Percentiles rank a stretch among this genome's conserved stretches.
Evolutionary conservation across 2,797 vertebrate species (phyloP).

Genomic region (Momotus momota): DNA sequence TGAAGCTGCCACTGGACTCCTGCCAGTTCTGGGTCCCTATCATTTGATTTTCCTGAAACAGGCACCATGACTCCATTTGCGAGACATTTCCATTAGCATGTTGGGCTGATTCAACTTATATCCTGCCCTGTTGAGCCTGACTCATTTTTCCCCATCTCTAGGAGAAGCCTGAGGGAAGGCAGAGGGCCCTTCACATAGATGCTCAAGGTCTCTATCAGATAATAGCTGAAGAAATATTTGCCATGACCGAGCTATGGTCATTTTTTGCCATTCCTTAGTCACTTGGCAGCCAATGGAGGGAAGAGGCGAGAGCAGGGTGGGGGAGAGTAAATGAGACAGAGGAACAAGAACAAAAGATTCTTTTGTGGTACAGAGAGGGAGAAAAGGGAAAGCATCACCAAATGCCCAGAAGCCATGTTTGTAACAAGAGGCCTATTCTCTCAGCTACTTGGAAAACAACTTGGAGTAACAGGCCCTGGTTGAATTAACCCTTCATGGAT

Average conservation of each 20-base stretch:
- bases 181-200: conserved; percentile 40
- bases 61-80: conserved; percentile 18
- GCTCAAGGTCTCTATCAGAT: conserved; percentile 49
- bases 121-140: conserved; percentile 34
- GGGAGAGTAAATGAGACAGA: conserved; percentile 76
- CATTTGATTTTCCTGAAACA: conserved; percentile 34
- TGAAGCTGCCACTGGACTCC: background rate
- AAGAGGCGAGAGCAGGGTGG: conserved; percentile 74
- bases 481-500: conserved; percentile 74
- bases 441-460: conserved; percentile 82
- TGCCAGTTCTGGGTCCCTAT: background rate
- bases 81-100: conserved; percentile 10
- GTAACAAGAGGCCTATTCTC: conserved; percentile 86
- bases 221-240: conserved; percentile 73
- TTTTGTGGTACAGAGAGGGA: conserved; percentile 78
- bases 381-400: conserved; percentile 82
- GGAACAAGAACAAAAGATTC: conserved; percentile 80
- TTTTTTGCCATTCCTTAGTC: conserved; percentile 76
- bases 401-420: conserved; percentile 86
- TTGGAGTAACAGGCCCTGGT: conserved; percentile 70
- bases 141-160: conserved; percentile 6
- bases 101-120: conserved; percentile 51
- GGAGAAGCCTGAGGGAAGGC: conserved; percentile 29
- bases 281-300: conserved; percentile 76
- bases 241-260: conserved; percentile 72